Percentiles rank a stretch among this genome's conserved stretches.
Conservation (phyloP, 1,140 invertebrate species). For the Drosophila mojavensis region DNA sequence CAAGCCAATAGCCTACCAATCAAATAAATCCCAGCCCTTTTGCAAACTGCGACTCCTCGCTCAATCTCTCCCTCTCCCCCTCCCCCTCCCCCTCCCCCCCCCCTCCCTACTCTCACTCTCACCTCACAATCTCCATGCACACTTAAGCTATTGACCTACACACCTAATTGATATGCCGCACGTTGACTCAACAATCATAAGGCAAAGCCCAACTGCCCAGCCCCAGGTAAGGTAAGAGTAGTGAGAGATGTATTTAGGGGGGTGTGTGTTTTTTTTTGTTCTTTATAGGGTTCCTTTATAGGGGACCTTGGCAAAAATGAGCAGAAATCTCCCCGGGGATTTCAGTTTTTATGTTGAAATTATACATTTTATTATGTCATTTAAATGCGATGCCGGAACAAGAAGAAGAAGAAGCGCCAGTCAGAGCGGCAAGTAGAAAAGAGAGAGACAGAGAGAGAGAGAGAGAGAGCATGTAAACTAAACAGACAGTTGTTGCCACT, state of each 20-base stretch:
- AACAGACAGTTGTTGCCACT: conserved; percentile 44
- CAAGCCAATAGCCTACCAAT: conserved; percentile 11
- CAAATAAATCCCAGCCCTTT: conserved; percentile 2
- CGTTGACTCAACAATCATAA: conserved; percentile 63
- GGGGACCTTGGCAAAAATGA: conserved; percentile 1
- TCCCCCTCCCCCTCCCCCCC: too few species aligned
- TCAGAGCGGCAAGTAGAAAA: neutral
- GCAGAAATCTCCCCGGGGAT: conserved; percentile 62
- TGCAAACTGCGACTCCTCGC: too few species aligned
- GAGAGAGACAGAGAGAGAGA: neutral
- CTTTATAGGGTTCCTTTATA: neutral
- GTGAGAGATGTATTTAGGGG: conserved; percentile 11
- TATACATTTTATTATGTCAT: conserved; percentile 79
- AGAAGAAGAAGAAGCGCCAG: neutral
- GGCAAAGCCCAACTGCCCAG: neutral
- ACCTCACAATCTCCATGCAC: neutral
- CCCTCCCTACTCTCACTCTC: neutral
- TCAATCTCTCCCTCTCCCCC: too few species aligned
- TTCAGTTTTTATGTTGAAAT: conserved; percentile 73
- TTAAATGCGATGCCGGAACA: conserved; percentile 49
- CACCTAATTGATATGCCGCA: conserved; percentile 72
- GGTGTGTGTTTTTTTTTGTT: neutral
- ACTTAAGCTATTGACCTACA: conserved; percentile 71
- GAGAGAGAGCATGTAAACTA: conserved; percentile 52
- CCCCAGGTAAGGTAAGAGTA: neutral